Base-by-base conservation (phyloP, 2,797 vertebrate species). In the Syngnathus rostellatus region DNA sequence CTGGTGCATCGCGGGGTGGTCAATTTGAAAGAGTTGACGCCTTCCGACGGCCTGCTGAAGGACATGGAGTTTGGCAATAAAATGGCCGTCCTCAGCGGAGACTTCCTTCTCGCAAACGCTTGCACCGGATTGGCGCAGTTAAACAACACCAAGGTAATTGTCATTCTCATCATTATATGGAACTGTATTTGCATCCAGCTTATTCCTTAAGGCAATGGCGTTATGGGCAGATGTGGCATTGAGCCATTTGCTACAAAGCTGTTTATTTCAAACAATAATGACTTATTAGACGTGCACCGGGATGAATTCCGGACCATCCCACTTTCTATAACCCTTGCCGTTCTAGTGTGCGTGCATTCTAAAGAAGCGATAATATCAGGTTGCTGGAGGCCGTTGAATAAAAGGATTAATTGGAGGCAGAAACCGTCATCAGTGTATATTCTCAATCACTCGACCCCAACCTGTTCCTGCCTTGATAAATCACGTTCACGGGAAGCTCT, bases 11-110 rank as follows among this genome's bases (percentile, higher is more conserved):
- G 95, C 69, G 96, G 95, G 55, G 94, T 99, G 62, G 96, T 99
- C 17, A 90, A 98, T 67, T 88, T 98, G 65, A 93, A 90, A 71
- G 95, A 97, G 74, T 90, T 94, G 86, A 96, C 93, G 0, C 85
- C 89, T 38, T 95, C 94, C 0, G 94, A 98, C 7, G 95, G 95
- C 19, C 91, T 94, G 0, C 85, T 97, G 75, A 96, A 97, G 82
- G 97, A 99, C 85, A 97, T 99, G 97, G 89, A 95, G 71, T 98
- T 98, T 88, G 97, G 97, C 77, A 99, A 99, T 86, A 99, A 99
- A 90, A 97, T 99, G 92, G 97, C 97, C 2, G 86, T 99, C 78
- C 77, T 99, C 79, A 97, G 95, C 58, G 97, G 97, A 19, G 97
- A 99, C 88, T 98, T 99, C 83, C 92, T 99, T 72, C 87, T 99